Conservation (phyloP, 2,797 vertebrate genomes). For the Coregonus ussuriensis region DNA sequence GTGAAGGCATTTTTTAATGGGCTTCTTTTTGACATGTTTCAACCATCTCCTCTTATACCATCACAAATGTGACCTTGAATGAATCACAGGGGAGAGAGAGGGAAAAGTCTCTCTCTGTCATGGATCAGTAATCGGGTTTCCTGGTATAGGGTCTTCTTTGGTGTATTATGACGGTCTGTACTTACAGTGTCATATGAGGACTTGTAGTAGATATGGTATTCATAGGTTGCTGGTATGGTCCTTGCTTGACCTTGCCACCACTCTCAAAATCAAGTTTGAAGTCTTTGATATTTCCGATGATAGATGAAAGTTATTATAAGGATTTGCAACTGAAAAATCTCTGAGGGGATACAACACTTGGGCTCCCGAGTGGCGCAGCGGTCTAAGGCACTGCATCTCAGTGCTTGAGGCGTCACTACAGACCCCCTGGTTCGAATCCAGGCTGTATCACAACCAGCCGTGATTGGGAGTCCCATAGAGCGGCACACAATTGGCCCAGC, state of each 20-base stretch:
- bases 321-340: not conserved
- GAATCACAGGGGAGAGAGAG: not conserved
- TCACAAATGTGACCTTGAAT: not conserved
- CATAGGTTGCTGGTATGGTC: not conserved
- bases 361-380: too few species aligned
- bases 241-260: not conserved
- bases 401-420: too few species aligned
- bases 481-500: too few species aligned
- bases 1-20: constrained; percentile 58
- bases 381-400: too few species aligned
- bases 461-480: too few species aligned
- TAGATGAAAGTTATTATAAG: not conserved
- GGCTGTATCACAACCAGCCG: too few species aligned
- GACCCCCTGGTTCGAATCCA: too few species aligned
- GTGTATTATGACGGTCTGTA: not conserved
- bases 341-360: too few species aligned
- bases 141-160: not conserved
- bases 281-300: not conserved
- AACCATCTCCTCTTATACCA: constrained; percentile 17
- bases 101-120: not conserved
- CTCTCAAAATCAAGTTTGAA: not conserved
- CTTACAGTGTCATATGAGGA: not conserved
- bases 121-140: not conserved
- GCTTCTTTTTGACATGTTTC: constrained; percentile 46
- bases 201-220: not conserved